Base-by-base conservation (phyloP, 2,888 invertebrate genomes). In the Tromatobia lineatoria region DNA sequence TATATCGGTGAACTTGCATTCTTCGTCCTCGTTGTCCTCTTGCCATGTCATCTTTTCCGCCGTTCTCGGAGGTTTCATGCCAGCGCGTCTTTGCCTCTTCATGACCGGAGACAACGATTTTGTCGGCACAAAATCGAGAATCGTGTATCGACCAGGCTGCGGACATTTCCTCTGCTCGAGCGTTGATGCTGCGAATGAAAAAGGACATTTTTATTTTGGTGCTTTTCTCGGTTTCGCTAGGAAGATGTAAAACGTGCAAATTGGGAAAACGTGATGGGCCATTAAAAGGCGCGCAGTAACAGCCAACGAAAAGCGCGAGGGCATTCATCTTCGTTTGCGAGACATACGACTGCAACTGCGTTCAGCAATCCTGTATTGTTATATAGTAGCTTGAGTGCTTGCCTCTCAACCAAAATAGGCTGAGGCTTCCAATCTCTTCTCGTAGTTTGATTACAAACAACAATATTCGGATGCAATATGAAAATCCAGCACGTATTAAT, bases 151-250 rank as follows among this genome's bases (percentile, higher is more conserved):
- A 0, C 97, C 97, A 54, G 96, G 93, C 88, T 96, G 95, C 0
- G 97, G 97, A 90, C 97, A 97, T 66, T 95, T 95, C 88, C 95
- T 95, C 57, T 96, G 95, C 84, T 95, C 94, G 67, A 96, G 94
- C 0, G 95, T 94, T 0, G 96, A 95, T 0, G 96, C 96, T 97
- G 93, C 0, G 94, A 94, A 76, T 67, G 80, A 76, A 73, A 66
- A 74, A 74, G 70, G 67, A 18, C 10, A 47, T 25, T 61, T 61
- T 29, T 61, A 25, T 59, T 20, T 38, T 6, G 2, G 0, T n/a
- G 10, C 29, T 61, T n/a, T n/a, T 61, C n/a, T 61, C 34, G 61
- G 11, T 34, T n/a, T 61, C n/a, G 61, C 15, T n/a, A 4, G n/a
- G n/a, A 61, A 34, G 34, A 34, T 38, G 38, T 38, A 38, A 38